Percentiles rank a stretch among this genome's conserved stretches.
Evolutionary conservation across 1,140 invertebrate genomes (phyloP).

Genomic region (Bombus affinis): DNA sequence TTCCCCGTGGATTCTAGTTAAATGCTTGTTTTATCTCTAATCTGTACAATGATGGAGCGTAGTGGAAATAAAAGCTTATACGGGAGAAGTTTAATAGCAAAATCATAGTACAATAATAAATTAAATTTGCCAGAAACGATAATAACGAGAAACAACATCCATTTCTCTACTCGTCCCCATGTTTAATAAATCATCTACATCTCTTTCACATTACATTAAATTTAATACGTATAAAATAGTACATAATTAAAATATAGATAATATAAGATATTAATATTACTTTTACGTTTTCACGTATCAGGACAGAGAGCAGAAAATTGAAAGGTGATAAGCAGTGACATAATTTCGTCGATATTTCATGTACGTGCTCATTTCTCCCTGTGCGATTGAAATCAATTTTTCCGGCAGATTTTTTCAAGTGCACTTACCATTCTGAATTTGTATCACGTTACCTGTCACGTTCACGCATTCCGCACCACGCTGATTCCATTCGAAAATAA

Average conservation of each 20-base stretch:
- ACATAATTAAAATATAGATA: background rate
- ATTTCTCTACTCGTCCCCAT: background rate
- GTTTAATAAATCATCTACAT: background rate
- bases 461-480: background rate
- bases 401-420: background rate
- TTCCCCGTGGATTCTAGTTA: conserved; percentile 29
- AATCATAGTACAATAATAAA: conserved; percentile 1
- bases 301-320: background rate
- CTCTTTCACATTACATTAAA: background rate
- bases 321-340: background rate
- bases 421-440: background rate
- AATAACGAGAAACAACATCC: too few species aligned
- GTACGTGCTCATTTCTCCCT: background rate
- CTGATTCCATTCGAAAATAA: conserved; percentile 31
- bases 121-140: background rate
- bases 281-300: background rate
- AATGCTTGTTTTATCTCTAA: conserved; percentile 55
- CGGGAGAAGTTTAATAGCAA: background rate
- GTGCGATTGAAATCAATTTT: conserved; percentile 3
- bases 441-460: background rate
- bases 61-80: conserved; percentile 33
- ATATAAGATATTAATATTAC: background rate
- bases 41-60: conserved; percentile 39
- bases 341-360: background rate
- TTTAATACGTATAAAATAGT: background rate